Evolutionary conservation across 2,888 invertebrate species (phyloP), one percentile per base, ranked within the genome.

Genomic region (Amiota minor): DNA sequence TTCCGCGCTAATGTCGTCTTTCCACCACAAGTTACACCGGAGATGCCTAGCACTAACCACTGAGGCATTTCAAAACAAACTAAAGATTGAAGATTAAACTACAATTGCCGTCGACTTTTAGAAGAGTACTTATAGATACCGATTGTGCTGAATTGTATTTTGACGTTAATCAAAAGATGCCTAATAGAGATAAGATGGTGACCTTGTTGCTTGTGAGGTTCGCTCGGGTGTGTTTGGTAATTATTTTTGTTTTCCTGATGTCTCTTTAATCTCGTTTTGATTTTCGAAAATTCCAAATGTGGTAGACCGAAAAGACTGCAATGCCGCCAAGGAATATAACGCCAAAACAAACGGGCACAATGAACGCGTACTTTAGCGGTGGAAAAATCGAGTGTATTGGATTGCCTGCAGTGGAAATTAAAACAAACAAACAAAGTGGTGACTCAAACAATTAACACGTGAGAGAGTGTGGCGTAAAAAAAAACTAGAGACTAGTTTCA

Each of bases 1-100:
- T 90, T 90, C 71, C 91, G 91, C 0, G 95, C 92, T 53, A 96
- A 86, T 0, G 95, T 93, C 0, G 95, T 95, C 90, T 97, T 97
- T 0, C 97, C 97, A 20, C 95, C 94, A 83, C 95, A 95, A 0
- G 96, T 96, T 1, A 94, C 94, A 1, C 97, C 95, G 55, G 94
- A 93, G 77, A 96, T 92, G 9, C 95, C 96, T 74, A 94, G 89
- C 70, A 94, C 89, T 55, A 92, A 80, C 92, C 92, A 92, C 76
- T 89, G 91, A 83, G 81, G 92, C 87, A 83, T 92, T 74, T 80
- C 87, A 78, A 72, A 78, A 35, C 76, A 90, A 68, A 85, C 77
- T 85, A 79, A 68, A 55, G 12, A 68, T 64, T 11, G 16, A 69
- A 78, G 62, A 53, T 10, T 12, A 47, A 55, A 12, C 12, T 53